Conservation (phyloP, 1,140 invertebrate genomes). For the Vanessa atalanta region DNA sequence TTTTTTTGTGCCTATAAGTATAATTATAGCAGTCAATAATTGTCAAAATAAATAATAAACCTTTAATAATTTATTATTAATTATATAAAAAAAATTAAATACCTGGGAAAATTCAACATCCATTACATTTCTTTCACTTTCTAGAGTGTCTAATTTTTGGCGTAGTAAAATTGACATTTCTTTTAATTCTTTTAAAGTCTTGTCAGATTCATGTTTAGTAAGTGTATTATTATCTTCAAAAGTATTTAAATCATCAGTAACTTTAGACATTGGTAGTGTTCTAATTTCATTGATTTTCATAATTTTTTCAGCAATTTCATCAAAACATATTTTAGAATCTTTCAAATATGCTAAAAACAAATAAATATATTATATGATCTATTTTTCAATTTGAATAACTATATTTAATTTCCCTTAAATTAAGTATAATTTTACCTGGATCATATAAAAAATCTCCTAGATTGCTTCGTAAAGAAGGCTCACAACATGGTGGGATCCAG, state of each 20-base stretch:
- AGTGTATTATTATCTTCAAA: conserved; percentile 24
- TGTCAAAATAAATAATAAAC: neutral
- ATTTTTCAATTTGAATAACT: too few relatives aligned
- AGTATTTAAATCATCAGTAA: conserved; percentile 21
- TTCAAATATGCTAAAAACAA: neutral
- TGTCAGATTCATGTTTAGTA: conserved; percentile 45
- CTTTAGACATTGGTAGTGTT: neutral
- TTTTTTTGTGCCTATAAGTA: conserved; percentile 58
- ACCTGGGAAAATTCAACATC: conserved; percentile 71
- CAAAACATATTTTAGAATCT: conserved; percentile 14
- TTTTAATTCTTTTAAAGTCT: conserved; percentile 67
- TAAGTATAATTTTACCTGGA: conserved; percentile 34
- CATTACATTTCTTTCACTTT: conserved; percentile 72
- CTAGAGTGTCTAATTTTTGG: conserved; percentile 65
- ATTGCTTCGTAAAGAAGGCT: conserved; percentile 36
- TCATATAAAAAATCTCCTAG: conserved; percentile 52
- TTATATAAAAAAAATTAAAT: conserved; percentile 12
- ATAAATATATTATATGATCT: too few relatives aligned
- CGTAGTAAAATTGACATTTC: conserved; percentile 63
- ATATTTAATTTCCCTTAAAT: neutral
- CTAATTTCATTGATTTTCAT: conserved; percentile 23
- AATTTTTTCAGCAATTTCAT: conserved; percentile 27
- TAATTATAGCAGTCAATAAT: conserved; percentile 12
- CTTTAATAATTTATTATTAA: neutral
- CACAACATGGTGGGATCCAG: conserved; percentile 79